A percentile compares a stretch with the other conserved stretches of the same genome.
phyloP scores from a whole-genome alignment of 1,140 invertebrate genomes.

The Hycleus phaleratus region DNA sequence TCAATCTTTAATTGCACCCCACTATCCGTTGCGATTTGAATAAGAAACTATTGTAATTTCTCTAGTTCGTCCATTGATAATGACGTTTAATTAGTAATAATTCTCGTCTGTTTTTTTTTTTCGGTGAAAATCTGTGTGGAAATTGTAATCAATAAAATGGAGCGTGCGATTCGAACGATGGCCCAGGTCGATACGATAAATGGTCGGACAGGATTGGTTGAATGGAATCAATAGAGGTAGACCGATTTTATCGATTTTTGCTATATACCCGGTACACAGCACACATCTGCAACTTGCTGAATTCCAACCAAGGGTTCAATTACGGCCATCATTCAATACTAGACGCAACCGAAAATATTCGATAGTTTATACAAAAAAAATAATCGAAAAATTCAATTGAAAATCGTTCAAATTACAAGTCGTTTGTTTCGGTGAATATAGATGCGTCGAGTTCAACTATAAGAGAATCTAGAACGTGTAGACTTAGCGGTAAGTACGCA shows the following conservation, averaged over 20 bases:
- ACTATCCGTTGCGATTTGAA: too few relatives aligned
- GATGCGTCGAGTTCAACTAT: neutral
- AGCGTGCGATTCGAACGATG: conserved; percentile 32
- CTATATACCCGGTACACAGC: neutral
- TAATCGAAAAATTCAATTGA: neutral
- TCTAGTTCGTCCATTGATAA: too few relatives aligned
- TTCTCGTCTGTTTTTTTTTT: neutral
- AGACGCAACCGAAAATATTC: neutral
- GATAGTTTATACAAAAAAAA: neutral
- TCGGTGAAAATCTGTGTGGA: conserved; percentile 1
- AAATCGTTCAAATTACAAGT: neutral
- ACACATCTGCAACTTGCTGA: conserved; percentile 4
- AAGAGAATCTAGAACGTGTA: neutral
- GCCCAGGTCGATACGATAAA: conserved; percentile 40
- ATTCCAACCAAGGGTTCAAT: neutral
- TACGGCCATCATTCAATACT: neutral
- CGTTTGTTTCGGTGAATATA: too few relatives aligned
- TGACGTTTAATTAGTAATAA: too few relatives aligned
- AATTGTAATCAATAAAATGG: conserved; percentile 26
- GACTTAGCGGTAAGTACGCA: neutral
- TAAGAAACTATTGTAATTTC: too few relatives aligned
- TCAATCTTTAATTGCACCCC: too few relatives aligned
- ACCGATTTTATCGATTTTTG: conserved; percentile 41
- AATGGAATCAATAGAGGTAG: conserved; percentile 40
- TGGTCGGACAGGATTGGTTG: conserved; percentile 38